Evolutionary conservation across 2,888 invertebrate species (phyloP).

Genomic region (Subacronicta megacephala): DNA sequence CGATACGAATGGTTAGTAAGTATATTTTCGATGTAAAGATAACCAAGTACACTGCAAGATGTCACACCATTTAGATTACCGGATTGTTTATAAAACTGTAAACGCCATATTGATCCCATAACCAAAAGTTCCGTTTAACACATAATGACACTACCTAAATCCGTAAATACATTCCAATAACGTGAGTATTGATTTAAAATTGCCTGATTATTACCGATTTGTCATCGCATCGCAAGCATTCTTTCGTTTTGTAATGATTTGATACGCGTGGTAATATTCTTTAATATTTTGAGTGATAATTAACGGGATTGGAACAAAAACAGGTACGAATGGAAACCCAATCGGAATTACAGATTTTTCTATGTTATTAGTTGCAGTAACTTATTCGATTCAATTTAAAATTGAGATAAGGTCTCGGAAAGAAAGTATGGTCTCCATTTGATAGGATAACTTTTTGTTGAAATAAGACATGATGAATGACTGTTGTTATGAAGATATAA

Average conservation of each 20-base stretch:
- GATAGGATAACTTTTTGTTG: not conserved
- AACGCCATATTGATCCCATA: constrained; percentile 3
- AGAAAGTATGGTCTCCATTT: not conserved
- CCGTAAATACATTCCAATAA: constrained; percentile 52
- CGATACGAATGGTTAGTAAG: no score
- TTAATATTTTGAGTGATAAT: not conserved
- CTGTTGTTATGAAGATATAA: not conserved
- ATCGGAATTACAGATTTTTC: no score
- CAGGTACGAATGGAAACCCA: no score
- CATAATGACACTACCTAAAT: constrained; percentile 28
- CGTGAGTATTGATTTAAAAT: constrained; percentile 52
- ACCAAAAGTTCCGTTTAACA: constrained; percentile 17
- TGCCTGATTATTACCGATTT: constrained; percentile 47
- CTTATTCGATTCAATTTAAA: constrained; percentile 1
- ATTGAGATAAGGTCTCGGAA: not conserved
- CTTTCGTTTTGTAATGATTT: constrained; percentile 26
- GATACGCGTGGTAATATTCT: constrained; percentile 19
- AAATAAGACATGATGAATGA: not conserved
- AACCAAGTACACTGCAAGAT: constrained; percentile 3
- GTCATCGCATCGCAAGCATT: constrained; percentile 49
- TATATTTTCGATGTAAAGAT: constrained; percentile 12
- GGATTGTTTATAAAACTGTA: constrained; percentile 22
- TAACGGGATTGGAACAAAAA: no score
- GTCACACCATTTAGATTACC: constrained; percentile 5
- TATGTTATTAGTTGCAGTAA: not conserved